These are phyloP conservation scores for Corythoichthys haematopterus DNA, from an alignment of 2,113 vertebrate genomes.

Conservation along the genomic window DNA sequence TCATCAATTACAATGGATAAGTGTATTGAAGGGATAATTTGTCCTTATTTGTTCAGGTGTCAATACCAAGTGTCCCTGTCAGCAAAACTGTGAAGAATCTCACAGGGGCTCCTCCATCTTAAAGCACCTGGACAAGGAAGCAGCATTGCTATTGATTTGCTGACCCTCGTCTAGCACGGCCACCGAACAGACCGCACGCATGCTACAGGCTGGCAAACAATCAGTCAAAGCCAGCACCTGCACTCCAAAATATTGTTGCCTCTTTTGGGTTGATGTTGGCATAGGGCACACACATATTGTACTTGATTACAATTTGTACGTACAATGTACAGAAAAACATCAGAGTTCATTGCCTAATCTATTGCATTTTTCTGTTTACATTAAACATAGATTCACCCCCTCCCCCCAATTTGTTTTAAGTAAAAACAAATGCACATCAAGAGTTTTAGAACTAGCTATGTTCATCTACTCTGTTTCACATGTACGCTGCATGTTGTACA, in stretches of 20 bases:
- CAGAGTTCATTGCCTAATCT: too few species aligned
- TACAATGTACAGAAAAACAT: too few species aligned
- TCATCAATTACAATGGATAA: constrained; percentile 69
- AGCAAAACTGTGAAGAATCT: constrained; percentile 19
- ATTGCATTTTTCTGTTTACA: too few species aligned
- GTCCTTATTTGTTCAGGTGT: constrained; percentile 73
- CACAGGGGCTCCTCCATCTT: too few species aligned
- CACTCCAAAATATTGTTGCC: constrained; percentile 28
- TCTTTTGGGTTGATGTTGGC: constrained; percentile 10
- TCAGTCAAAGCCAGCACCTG: constrained; percentile 44
- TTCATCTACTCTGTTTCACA: too few species aligned
- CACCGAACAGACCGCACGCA: constrained; percentile 34
- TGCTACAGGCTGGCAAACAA: constrained; percentile 32
- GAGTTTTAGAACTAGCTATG: too few species aligned
- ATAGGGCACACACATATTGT: background rate
- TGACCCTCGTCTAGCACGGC: constrained; percentile 19
- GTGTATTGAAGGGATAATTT: constrained; percentile 70
- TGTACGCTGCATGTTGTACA: too few species aligned
- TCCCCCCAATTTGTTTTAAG: too few species aligned
- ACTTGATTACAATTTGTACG: background rate
- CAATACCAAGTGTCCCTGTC: constrained; percentile 70
- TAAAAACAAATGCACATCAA: too few species aligned
- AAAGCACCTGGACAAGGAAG: constrained; percentile 37
- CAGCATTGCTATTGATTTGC: constrained; percentile 52
- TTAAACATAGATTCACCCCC: too few species aligned